Base-by-base conservation (phyloP, 2,113 vertebrate genomes). In the Sceloporus tristichus region DNA sequence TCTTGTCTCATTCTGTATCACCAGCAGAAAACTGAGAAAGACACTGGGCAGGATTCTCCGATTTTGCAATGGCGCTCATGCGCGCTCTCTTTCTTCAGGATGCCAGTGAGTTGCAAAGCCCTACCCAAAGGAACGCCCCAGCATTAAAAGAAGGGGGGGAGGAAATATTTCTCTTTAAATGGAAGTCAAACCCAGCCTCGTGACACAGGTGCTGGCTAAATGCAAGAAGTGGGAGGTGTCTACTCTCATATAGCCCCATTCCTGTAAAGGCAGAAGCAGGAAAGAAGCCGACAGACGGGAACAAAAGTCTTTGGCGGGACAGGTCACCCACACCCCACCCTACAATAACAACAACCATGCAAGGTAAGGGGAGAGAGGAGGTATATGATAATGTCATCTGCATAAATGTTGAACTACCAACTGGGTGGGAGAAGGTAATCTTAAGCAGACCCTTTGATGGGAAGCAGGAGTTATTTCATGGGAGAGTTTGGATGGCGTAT, bases 91-190 rank as follows among this genome's bases (percentile, higher is more conserved):
- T 85, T 0, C 18, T 82, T 1, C 85, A 91, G 9, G 19, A 19
- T 38, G 3, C 23, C 54, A 11, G 93, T 92, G 13, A 95, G 25
- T 23, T 7, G 82, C 53, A 0, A 16, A 0, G 66, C 62, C n/a
- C 62, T 38, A 13, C 23, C 6, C 23, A 40, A 0, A 78, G 93
- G 68, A 93, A 93, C 95, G 91, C 95, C 95, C 93, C 54, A 74
- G 84, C 83, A 86, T 29, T 27, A 71, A 48, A 90, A 83, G 90
- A 21, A n/a, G 6, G 34, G 11, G 7, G 27, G 56, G 2, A n/a
- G 10, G 10, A 59, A 53, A 82, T 3, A 21, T 56, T 68, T 54
- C 87, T 48, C 81, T 84, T 70, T 78, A 88, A 88, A 78, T 78
- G 59, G 56, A 78, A 68, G 79, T 19, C 34, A 7, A 29, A 21